phyloP scores from a whole-genome alignment of 2,888 invertebrate species.

The Acronicta leporina region DNA sequence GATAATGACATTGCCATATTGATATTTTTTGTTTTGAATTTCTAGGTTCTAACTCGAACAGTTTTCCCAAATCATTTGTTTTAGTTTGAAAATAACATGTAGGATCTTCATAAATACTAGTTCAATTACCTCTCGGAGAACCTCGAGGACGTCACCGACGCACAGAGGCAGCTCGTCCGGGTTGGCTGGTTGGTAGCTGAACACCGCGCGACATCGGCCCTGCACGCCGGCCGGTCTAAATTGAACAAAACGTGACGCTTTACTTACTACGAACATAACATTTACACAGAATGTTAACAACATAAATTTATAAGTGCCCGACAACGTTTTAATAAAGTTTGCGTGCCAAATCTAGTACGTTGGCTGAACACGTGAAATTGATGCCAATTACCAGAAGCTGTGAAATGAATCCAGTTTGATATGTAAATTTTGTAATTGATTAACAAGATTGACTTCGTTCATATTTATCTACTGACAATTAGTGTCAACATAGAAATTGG shows the following conservation, averaged over 20 bases:
- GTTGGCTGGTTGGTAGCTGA: conserved; percentile 97
- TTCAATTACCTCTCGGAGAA: conserved; percentile 92
- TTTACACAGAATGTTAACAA: conserved; percentile 11
- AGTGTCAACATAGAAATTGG: conserved; percentile 1
- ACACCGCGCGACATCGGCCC: conserved; percentile 95
- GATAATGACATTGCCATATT: no score
- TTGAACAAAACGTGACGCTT: conserved; percentile 28
- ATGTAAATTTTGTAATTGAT: conserved; percentile 43
- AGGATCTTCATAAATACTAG: not conserved
- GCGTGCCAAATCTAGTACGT: conserved; percentile 35
- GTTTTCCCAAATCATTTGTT: not conserved
- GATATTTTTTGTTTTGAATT: no score
- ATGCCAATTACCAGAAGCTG: conserved; percentile 37
- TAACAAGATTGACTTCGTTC: conserved; percentile 24
- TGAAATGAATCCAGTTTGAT: conserved; percentile 33
- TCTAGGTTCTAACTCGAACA: not conserved
- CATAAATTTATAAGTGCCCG: conserved; percentile 16
- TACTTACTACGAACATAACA: conserved; percentile 12
- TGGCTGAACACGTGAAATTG: conserved; percentile 37
- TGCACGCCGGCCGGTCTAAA: conserved; percentile 75
- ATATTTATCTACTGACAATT: conserved; percentile 12
- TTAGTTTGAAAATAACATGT: not conserved
- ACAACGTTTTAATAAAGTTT: conserved; percentile 24
- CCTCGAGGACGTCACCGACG: conserved; percentile 96
- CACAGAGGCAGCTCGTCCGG: conserved; percentile 96